phyloP scores from a whole-genome alignment of 2,888 invertebrate genomes.

The Papilio protenor region DNA sequence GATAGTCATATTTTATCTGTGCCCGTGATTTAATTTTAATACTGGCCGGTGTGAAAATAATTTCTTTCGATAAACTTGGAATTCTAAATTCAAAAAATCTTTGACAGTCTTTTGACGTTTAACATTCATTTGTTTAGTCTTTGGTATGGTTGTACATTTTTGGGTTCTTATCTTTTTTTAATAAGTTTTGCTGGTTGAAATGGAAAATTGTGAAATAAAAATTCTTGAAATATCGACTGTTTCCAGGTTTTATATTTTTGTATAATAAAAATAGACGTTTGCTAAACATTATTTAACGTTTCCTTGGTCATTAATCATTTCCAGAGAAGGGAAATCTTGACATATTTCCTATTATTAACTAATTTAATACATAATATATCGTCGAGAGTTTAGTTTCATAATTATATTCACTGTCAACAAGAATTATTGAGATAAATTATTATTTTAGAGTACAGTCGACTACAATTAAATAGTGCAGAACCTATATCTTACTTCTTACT shows the following conservation, averaged over 20 bases:
- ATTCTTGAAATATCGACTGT: not conserved
- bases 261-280: not conserved
- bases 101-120: not conserved
- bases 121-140: not conserved
- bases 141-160: not conserved
- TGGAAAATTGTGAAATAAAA: not conserved
- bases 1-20: conserved; percentile 12
- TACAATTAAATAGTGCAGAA: not conserved
- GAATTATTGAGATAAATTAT: conserved; percentile 25
- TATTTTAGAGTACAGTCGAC: conserved; percentile 20
- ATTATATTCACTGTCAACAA: conserved; percentile 24
- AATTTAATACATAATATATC: not conserved
- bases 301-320: conserved; percentile 2
- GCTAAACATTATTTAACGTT: not conserved
- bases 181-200: not conserved
- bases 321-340: conserved; percentile 1
- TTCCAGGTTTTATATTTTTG: not conserved
- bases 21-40: not conserved
- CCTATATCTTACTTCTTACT: not conserved
- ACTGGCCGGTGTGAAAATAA: conserved; percentile 9
- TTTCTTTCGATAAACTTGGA: not conserved
- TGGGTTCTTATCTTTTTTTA: not conserved
- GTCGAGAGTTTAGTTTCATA: not conserved
- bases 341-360: conserved; percentile 6
- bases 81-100: not conserved